These are phyloP conservation scores for Sebastes taczanowskii DNA, from an alignment of 2,797 vertebrate genomes.

Conservation along the genomic window DNA sequence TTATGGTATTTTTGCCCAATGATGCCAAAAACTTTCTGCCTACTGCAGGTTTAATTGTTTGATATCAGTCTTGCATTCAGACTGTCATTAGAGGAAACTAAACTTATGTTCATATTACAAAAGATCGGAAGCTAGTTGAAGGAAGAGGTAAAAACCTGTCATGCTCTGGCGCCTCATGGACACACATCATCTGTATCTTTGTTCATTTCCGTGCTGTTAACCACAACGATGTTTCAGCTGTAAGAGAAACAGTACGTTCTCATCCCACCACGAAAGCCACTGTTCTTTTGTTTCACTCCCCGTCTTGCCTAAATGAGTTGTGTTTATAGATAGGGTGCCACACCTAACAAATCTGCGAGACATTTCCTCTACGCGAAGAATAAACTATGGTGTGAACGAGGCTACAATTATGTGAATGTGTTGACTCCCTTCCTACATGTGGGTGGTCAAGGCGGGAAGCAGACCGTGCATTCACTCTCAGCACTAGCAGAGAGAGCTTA, in stretches of 20 bases:
- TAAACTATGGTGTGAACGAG: conserved; percentile 41
- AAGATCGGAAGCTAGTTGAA: background rate
- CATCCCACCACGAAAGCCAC: background rate
- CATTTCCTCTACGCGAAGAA: conserved; percentile 37
- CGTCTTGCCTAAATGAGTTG: background rate
- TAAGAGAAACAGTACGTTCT: background rate
- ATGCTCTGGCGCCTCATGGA: background rate
- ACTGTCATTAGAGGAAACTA: background rate
- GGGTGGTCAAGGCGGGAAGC: conserved; percentile 70
- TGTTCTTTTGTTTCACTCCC: conserved; percentile 9
- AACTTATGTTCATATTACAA: background rate
- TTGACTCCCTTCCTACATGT: conserved; percentile 55
- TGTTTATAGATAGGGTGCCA: background rate
- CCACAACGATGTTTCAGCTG: conserved; percentile 17
- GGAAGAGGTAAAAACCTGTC: conserved; percentile 2
- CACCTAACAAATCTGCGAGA: conserved; percentile 24
- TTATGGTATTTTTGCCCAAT: no score
- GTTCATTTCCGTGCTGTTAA: conserved; percentile 14
- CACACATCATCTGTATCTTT: background rate
- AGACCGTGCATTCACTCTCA: conserved; percentile 31
- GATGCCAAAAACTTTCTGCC: no score
- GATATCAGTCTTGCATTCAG: background rate
- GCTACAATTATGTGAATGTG: conserved; percentile 14
- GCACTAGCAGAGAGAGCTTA: conserved; percentile 56
- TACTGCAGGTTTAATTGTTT: no score